Evolutionary conservation across 2,888 invertebrate species (phyloP), one percentile per base, ranked within the genome.

Genomic region (Campopleginae sp.): DNA sequence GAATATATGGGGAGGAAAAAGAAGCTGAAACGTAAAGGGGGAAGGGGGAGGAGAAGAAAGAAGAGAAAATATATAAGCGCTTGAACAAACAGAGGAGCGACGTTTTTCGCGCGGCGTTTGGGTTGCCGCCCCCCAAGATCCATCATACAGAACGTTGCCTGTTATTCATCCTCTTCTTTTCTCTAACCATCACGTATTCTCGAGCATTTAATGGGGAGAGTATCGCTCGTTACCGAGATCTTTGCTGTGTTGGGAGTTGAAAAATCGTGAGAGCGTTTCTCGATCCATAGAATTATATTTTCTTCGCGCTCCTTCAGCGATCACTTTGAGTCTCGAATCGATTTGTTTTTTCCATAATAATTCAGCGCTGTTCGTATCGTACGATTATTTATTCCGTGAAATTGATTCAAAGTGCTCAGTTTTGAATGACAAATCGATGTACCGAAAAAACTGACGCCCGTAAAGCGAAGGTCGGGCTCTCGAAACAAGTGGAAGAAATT

Each of bases 21-120:
- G 51, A 72, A 33, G 83, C 79, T 78, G 75, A 82, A 82, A 82
- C 75, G 51, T 54, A 75, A 74, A 75, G 77, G 82, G 77, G 14
- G 5, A n/a, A 72, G 38, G 51, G 42, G 27, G 75, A 65, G 46
- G 61, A 78, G 19, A 77, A 85, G 61, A 54, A 79, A 81, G 51
- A 68, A 84, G 81, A 86, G 84, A 89, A 87, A 88, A 87, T 72
- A 71, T 87, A 88, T 86, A 87, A 87, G 89, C 85, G 89, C 89
- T 91, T 91, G 89, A 88, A 86, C 89, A 91, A 91, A 91, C 90
- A 91, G 90, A 90, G 88, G 88, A 91, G 90, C 90, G 90, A 89
- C 89, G n/a, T 91, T 91, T 78, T 91, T 90, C 90, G 91, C 91
- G 88, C 89, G 88, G 87, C 88, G 83, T 75, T 74, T 86, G 86